phyloP scores from a whole-genome alignment of 1,140 invertebrate species.

The Wasmannia auropunctata region DNA sequence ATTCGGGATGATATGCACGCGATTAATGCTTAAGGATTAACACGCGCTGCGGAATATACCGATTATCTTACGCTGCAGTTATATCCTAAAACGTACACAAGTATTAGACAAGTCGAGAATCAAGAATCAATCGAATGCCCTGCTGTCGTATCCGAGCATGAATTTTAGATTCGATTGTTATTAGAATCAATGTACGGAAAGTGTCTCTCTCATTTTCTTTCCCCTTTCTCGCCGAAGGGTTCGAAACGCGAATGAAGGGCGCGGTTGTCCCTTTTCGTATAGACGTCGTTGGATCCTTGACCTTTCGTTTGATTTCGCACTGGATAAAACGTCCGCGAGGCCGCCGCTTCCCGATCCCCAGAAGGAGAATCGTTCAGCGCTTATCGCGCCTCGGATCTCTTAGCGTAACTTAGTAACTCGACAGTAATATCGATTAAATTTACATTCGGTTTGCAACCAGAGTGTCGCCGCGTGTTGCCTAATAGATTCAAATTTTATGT shows the following conservation, averaged over 20 bases:
- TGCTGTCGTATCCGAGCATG: neutral
- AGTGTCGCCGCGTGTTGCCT: neutral
- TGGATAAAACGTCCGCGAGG: conserved; percentile 77
- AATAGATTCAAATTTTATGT: neutral
- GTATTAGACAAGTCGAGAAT: conserved; percentile 25
- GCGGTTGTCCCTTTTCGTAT: neutral
- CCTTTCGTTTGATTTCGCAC: conserved; percentile 59
- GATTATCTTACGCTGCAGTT: conserved; percentile 58
- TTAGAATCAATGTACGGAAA: conserved; percentile 1
- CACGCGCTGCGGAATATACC: conserved; percentile 31
- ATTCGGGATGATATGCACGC: conserved; percentile 43
- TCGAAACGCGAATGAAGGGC: neutral
- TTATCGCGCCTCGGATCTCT: conserved; percentile 28
- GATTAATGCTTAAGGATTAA: neutral
- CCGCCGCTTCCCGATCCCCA: conserved; percentile 2
- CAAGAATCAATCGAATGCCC: conserved; percentile 18
- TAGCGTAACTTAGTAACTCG: conserved; percentile 80
- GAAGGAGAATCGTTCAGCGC: neutral
- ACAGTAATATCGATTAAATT: conserved; percentile 30
- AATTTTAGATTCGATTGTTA: conserved; percentile 17
- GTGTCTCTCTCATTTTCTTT: neutral
- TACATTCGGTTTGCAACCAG: neutral
- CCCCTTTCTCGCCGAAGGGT: neutral
- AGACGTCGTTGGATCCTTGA: conserved; percentile 10
- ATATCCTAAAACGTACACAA: conserved; percentile 44